Evolutionary conservation across 1,140 invertebrate species (phyloP), one percentile per base, ranked within the genome.

Genomic region (Ips nitidus): DNA sequence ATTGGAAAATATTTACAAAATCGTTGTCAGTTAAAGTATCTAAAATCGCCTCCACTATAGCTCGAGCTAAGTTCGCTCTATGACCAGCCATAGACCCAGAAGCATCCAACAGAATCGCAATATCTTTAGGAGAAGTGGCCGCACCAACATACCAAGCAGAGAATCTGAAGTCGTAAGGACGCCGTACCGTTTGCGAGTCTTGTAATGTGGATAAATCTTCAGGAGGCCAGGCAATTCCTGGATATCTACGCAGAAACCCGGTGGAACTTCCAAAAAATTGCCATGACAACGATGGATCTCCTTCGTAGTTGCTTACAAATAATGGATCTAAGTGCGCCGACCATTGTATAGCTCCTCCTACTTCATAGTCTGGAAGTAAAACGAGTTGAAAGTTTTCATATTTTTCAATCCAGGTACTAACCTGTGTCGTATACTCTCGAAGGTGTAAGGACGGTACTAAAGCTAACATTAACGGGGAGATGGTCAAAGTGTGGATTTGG

Each of bases 21-120:
- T 99, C 98, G 79, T 99, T 92, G 62, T 98, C 94, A 4, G 92
- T 94, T 0, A 99, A 85, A 0, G 97, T 99, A 64, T 99, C 94
- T 50, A 99, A 82, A 53, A 99, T 93, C 39, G 92, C 89, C 6
- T 88, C 86, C 3, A 93, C 90, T 0, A 96, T 95, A 4, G 90
- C 89, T 77, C 90, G 90, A 0, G 94, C 94, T 60, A 99, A 87
- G 71, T 92, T 88, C 70, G 90, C 88, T 65, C 91, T 86, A 56
- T 92, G 88, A 1, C 94, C 95, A 37, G 91, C 91, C 85, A 97
- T 94, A 57, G 95, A 93, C 39, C 94, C 94, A 6, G 92, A 91
- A 37, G 86, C 87, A 77, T 99, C 98, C 5, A 99, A 80, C 36
- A 99, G 83, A 71, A 99, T 97, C 57, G 97, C 85, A 61, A 99